Evolutionary conservation across 2,888 invertebrate species (phyloP), one percentile per base, ranked within the genome.

Genomic region (Candidula unifasciata): DNA sequence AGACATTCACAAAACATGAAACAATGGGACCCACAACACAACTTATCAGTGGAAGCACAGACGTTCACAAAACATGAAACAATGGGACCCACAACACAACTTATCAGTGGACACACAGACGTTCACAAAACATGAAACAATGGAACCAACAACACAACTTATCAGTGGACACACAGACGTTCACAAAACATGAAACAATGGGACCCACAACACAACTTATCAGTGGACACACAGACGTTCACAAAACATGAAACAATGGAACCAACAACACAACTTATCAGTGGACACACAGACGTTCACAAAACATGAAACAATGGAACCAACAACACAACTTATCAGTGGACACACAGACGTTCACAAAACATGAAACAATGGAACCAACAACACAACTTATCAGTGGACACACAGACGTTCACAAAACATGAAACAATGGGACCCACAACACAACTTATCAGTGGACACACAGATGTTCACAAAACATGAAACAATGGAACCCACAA

Each of bases 161-260:
- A 44, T 44, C 44, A 44, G 10, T 10, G 10, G 44, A 6, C 44
- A 44, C 10, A 6, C 5, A 44, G 44, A 44, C 44, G 10, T 44
- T 44, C 3, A 10, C 44, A 44, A 6, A 44, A 44, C 10, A 44
- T 97, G 94, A 97, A 97, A 94, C 97, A 97, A 90, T 95, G 94
- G 66, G 94, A 94, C 10, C 13, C 6, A 33, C 27, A 37, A 3
- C 60, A 60, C 8, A 13, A 33, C 18, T 21, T 6, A 37, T 16
- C 60, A 60, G 60, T 5, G 8, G n/a, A 21, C 3, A n/a, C 97
- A 97, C 94, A 97, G 97, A 30, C 97, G 95, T 84, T 10, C 44
- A 97, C 97, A 96, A 95, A 97, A 97, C 97, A 97, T 97, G 94
- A 97, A 97, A 94, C 97, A 97, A 90, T 95, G 94, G 66, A 94